These are phyloP conservation scores for Uropsilus gracilis DNA, from an alignment of 2,113 vertebrate species.

Conservation along the genomic window DNA sequence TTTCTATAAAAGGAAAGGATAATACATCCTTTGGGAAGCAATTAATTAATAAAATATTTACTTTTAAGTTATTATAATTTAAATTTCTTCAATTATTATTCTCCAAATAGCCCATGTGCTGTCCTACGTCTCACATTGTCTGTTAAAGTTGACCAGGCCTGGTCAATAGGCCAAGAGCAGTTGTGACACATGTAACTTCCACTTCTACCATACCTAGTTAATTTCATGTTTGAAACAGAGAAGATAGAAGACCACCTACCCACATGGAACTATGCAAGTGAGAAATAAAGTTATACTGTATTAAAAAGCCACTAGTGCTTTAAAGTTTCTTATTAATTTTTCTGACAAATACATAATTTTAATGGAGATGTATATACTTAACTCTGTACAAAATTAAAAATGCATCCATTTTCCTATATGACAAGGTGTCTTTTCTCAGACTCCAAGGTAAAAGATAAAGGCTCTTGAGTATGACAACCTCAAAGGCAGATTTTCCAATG, in stretches of 20 bases:
- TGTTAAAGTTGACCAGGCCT: background rate
- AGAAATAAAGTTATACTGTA: background rate
- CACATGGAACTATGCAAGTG: background rate
- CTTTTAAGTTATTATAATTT: background rate
- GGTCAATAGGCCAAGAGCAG: background rate
- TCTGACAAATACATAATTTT: background rate
- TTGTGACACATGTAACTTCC: background rate
- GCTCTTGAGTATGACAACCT: background rate
- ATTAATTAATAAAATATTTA: background rate
- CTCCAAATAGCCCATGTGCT: background rate
- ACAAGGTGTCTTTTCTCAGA: background rate
- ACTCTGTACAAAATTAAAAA: background rate
- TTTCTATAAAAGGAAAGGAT: background rate
- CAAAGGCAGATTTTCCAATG: background rate
- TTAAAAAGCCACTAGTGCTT: background rate
- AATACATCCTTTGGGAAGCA: background rate
- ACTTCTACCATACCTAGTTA: background rate
- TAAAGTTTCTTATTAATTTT: slow-evolving; percentile 29
- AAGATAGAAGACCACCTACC: background rate
- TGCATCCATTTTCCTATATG: background rate
- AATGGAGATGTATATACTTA: background rate
- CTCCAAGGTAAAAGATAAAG: background rate
- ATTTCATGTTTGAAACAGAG: too few species aligned
- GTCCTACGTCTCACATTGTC: background rate
- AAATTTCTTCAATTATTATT: background rate